A percentile compares a stretch with the other conserved stretches of the same genome.
phyloP scores from a whole-genome alignment of 2,797 vertebrate genomes.

The Coilia nasus region DNA sequence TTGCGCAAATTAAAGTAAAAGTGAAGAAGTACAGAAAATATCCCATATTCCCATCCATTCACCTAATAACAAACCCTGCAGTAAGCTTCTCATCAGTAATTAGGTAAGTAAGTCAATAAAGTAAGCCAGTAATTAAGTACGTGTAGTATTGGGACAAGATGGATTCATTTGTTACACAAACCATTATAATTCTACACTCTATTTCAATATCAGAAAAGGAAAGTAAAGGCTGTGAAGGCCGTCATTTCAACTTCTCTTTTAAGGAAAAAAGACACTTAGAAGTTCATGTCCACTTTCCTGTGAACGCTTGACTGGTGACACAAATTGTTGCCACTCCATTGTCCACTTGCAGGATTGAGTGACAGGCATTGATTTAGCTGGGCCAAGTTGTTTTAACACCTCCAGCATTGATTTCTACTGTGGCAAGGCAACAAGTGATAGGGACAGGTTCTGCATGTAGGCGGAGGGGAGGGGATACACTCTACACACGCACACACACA shows the following conservation, averaged over 20 bases:
- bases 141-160: no score
- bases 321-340: not conserved
- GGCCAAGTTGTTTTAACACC: conserved; percentile 19
- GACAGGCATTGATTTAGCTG: not conserved
- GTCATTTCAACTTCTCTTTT: not conserved
- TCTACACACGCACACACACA: not conserved
- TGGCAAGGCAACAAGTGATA: not conserved
- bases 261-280: not conserved
- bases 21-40: no score
- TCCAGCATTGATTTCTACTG: not conserved
- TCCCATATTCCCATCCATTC: no score
- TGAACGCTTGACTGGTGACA: not conserved
- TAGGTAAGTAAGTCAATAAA: no score
- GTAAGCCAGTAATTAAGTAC: no score
- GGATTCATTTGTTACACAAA: no score
- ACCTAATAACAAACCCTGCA: no score
- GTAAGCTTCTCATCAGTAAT: no score
- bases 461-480: not conserved
- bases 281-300: not conserved
- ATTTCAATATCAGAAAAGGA: not conserved
- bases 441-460: not conserved
- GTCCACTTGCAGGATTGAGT: not conserved
- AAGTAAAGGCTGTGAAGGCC: not conserved
- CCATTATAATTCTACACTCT: no score
- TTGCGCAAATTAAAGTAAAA: no score